phyloP scores from a whole-genome alignment of 92 coral and sea anemone genomes.

The Zoanthus solanderi region DNA sequence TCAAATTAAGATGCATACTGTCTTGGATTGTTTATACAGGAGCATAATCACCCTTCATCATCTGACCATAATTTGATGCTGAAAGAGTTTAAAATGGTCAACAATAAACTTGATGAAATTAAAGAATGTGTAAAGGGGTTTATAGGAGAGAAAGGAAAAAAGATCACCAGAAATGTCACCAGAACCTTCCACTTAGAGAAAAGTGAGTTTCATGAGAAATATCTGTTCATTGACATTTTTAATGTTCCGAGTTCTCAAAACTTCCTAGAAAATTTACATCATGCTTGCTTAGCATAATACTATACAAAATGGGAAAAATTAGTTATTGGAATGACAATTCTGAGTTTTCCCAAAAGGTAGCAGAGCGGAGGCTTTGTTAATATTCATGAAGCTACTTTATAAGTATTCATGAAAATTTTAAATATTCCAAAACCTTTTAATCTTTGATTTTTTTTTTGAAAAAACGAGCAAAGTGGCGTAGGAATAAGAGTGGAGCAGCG shows the following conservation, averaged over 20 bases:
- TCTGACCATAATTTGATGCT: conserved; percentile 14
- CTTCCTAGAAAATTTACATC: background rate
- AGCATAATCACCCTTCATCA: conserved; percentile 12
- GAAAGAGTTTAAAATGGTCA: background rate
- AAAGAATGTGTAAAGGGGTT: background rate
- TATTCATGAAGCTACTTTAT: background rate
- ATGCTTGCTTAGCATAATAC: conserved; percentile 14
- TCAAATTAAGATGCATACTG: conserved; percentile 10
- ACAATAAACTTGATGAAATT: conserved; percentile 14
- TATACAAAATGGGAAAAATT: background rate
- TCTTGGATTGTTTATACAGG: background rate
- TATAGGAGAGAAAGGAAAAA: background rate
- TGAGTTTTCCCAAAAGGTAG: background rate
- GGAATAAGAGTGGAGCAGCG: background rate
- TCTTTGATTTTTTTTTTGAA: background rate
- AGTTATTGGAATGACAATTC: conserved; percentile 8
- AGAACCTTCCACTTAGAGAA: background rate
- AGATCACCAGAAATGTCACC: background rate
- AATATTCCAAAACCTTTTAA: background rate
- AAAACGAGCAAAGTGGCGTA: background rate
- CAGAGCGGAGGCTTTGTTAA: background rate
- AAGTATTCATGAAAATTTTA: background rate
- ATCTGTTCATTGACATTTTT: conserved; percentile 1
- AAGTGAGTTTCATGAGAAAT: conserved; percentile 10
- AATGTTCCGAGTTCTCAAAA: conserved; percentile 8